Evolutionary conservation across 2,797 vertebrate genomes (phyloP).

Genomic region (Melopsittacus undulatus): DNA sequence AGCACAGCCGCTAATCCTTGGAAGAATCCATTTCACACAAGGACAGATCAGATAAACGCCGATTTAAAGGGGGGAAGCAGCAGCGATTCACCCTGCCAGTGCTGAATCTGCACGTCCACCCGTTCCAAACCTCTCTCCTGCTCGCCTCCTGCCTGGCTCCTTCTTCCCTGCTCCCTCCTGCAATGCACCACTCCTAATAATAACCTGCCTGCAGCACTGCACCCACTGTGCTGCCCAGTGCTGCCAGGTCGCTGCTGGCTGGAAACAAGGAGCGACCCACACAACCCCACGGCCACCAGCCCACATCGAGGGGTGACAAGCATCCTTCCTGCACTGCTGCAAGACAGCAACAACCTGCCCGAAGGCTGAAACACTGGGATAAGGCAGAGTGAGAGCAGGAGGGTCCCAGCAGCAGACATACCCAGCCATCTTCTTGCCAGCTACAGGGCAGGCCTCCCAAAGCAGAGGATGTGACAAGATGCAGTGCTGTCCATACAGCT

Average conservation of each 20-base stretch:
- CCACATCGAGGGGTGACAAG: fast-evolving
- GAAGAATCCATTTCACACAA: neutral
- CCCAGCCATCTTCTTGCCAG: neutral
- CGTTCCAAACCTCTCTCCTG: fast-evolving
- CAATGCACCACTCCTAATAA: conserved; percentile 81
- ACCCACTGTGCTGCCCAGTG: neutral
- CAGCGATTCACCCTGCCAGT: fast-evolving
- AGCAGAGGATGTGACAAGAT: neutral
- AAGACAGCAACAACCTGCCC: neutral
- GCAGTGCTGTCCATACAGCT: neutral
- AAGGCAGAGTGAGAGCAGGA: neutral
- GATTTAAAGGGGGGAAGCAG: neutral
- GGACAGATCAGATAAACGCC: neutral
- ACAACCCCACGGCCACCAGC: fast-evolving
- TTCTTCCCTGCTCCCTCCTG: conserved; percentile 37
- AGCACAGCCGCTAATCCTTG: neutral
- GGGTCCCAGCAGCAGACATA: neutral
- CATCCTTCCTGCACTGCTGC: fast-evolving
- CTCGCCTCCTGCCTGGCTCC: neutral
- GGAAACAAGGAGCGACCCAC: neutral
- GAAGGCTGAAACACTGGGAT: neutral
- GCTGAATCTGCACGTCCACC: neutral
- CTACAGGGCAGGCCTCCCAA: neutral
- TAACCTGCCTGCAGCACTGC: conserved; percentile 50
- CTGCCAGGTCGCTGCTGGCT: neutral